Evolutionary conservation across 2,888 invertebrate species (phyloP).

Genomic region (Carabus problematicus): DNA sequence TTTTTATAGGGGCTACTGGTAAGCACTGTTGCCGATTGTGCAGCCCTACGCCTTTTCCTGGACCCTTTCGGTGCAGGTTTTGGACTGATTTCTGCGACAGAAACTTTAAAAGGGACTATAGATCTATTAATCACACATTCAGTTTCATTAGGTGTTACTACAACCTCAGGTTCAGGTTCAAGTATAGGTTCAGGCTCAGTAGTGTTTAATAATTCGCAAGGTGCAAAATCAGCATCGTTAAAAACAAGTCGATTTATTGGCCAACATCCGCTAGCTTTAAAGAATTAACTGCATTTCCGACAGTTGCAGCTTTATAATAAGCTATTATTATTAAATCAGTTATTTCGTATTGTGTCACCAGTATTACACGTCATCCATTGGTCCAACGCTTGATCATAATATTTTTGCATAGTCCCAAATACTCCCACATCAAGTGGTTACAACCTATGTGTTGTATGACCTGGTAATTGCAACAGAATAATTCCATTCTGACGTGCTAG

Average conservation of each 20-base stretch:
- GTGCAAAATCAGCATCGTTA: constrained; percentile 17
- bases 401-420: constrained; percentile 20
- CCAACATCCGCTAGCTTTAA: constrained; percentile 22
- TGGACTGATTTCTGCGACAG: too few relatives aligned
- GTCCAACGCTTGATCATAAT: constrained; percentile 25
- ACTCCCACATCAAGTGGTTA: constrained; percentile 24
- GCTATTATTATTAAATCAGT: constrained; percentile 7
- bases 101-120: too few relatives aligned
- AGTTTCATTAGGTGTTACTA: too few relatives aligned
- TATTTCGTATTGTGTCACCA: constrained; percentile 21
- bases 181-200: too few relatives aligned
- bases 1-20: too few relatives aligned
- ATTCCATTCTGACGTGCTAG: constrained; percentile 23
- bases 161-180: too few relatives aligned
- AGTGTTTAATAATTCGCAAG: too few relatives aligned
- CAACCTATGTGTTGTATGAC: constrained; percentile 25
- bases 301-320: constrained; percentile 21
- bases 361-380: constrained; percentile 17
- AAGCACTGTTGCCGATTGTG: too few relatives aligned
- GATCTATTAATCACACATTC: too few relatives aligned
- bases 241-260: constrained; percentile 27
- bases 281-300: constrained; percentile 21
- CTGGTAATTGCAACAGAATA: constrained; percentile 28
- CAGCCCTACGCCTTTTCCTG: too few relatives aligned
- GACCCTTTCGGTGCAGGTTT: too few relatives aligned